Base-by-base conservation (phyloP, 1,140 invertebrate species). In the Neodiprion lecontei region DNA sequence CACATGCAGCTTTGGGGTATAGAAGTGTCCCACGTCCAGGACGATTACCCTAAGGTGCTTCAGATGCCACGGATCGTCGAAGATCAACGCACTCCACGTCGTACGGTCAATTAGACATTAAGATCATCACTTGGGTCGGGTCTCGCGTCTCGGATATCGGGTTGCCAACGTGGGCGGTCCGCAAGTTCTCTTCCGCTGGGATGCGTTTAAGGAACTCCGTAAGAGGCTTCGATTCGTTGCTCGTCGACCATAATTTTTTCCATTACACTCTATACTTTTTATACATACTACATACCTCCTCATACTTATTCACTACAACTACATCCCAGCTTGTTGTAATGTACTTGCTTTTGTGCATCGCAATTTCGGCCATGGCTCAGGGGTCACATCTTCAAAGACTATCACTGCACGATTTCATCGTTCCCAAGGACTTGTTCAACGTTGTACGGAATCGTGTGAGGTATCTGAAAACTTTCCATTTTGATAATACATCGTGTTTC, bases 141-240 rank as follows among this genome's bases (percentile, higher is more conserved):
- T 72, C 78, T 69, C 72, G 76, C 74, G 75, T 83, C 78, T 69
- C 72, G 75, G 72, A 74, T 83, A 83, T 86, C 84, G 78, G 79
- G 82, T 87, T 86, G 81, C 82, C 85, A 78, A 85, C 85, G 85
- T 87, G 85, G 85, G 86, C 83, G 86, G 86, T 87, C 85, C 81
- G 67, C 47, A 66, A 73, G 75, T 74, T 87, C 83, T 79, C 79
- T 87, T 87, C 83, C 86, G 79, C 78, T 61, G 80, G 82, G 81
- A 84, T 85, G 85, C 80, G 77, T 81, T 67, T 76, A 73, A 79
- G 85, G 84, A 85, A 87, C 81, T 87, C 78, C 73, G 72, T 84
- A 85, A 83, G 84, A 85, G 82, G 84, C 83, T 86, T 85, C 84
- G 79, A 83, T 75, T 69, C 76, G 48, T 65, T 73, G 72, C 75